These are phyloP conservation scores for Rynchops niger DNA, from an alignment of 2,113 vertebrate species.

Conservation along the genomic window DNA sequence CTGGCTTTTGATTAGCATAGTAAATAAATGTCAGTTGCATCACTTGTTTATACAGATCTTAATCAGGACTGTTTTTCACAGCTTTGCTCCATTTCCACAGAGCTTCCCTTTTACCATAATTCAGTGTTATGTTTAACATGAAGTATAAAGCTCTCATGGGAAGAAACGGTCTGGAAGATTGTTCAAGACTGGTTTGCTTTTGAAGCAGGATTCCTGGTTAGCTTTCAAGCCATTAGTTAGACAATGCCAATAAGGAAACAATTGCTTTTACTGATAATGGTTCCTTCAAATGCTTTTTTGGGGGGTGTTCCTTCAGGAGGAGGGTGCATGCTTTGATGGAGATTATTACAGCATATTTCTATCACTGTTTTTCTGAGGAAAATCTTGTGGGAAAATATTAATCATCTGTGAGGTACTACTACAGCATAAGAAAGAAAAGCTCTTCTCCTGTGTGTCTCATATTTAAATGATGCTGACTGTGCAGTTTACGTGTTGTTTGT, in stretches of 20 bases:
- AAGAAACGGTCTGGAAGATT: not conserved
- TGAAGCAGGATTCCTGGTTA: constrained; percentile 27
- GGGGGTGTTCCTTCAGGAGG: constrained; percentile 62
- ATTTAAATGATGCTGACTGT: not conserved
- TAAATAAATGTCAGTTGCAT: not conserved
- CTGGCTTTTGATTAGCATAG: not conserved
- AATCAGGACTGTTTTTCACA: not conserved
- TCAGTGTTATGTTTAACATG: not conserved
- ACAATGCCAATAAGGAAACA: constrained; percentile 56
- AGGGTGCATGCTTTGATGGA: constrained; percentile 45
- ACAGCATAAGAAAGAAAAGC: not conserved
- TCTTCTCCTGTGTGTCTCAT: not conserved
- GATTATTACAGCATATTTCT: constrained; percentile 12
- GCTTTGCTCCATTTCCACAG: not conserved
- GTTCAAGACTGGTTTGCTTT: constrained; percentile 1
- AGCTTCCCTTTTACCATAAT: not conserved
- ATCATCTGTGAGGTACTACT: not conserved
- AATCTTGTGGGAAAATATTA: not conserved
- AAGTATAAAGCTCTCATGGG: not conserved
- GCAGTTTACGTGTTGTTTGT: not conserved
- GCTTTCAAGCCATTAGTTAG: constrained; percentile 2
- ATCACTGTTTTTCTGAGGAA: constrained; percentile 46
- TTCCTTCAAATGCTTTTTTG: constrained; percentile 43
- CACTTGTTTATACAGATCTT: not conserved
- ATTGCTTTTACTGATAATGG: constrained; percentile 48